Base-by-base conservation (phyloP, 2,113 vertebrate species). In the Calidris pygmaea region DNA sequence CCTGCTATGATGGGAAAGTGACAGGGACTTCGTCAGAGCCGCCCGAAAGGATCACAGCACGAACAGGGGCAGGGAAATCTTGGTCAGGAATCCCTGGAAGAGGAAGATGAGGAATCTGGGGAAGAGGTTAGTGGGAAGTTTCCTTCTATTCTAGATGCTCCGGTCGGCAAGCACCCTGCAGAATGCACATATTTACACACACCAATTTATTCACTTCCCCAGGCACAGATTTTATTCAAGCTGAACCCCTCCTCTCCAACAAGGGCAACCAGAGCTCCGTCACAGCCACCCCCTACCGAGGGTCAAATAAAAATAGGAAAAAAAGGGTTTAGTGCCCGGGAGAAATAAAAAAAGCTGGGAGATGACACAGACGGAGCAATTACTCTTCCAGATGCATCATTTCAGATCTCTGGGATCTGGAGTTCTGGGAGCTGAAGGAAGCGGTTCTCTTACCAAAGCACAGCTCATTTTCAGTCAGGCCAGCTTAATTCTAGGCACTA, bases 331-430 rank as follows among this genome's bases (percentile, higher is more conserved):
- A 59, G 76, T 81, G 50, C 52, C 59, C 32, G 30, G 37, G 72
- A 95, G 83, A 90, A 66, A 10, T n/a, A 90, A 77, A 62, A 93
- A 10, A 68, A 93, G 93, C 85, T 73, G 90, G 72, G 60, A 89
- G 65, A 83, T 8, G 26, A 65, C 58, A n/a, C 65, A 77, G 83
- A 77, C 63, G 16, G 34, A 90, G 89, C 89, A 62, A 56, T 86
- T 80, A 55, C 76, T 50, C 19, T 19, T 35, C 83, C 39, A 77
- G 88, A 77, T 22, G 71, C 47, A 30, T 50, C 55, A 16, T 35
- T 91, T 88, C 86, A 75, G 78, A 58, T n/a, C 79, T 81, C 80
- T n/a, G n/a, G n/a, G n/a, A n/a, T n/a, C n/a, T n/a, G n/a, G n/a
- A n/a, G n/a, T n/a, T 59, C 65, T 56, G 24, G n/a, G n/a, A n/a